Evolutionary conservation across 2,113 vertebrate species (phyloP).

Genomic region (Mystacornis crossleyi): DNA sequence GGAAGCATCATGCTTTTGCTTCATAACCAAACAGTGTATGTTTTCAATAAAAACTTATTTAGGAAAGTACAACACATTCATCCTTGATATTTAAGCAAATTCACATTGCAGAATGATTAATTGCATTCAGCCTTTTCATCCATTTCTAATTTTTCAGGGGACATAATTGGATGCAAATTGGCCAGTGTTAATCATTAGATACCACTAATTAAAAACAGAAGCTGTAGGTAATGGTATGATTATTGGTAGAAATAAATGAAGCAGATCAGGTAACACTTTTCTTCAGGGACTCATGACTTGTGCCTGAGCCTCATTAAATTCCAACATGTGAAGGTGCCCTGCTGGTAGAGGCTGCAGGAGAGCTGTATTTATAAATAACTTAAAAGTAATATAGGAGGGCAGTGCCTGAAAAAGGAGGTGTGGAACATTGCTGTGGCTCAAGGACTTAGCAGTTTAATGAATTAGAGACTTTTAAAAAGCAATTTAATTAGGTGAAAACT

Average conservation of each 20-base stretch:
- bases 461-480: slow-evolving; percentile 63
- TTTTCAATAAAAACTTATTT: slow-evolving; percentile 49
- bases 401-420: slow-evolving; percentile 21
- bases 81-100: slow-evolving; percentile 56
- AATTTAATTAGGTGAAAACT: slow-evolving; percentile 65
- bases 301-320: slow-evolving; percentile 69
- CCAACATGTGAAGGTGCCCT: slow-evolving; percentile 60
- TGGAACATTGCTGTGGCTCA: slow-evolving; percentile 15
- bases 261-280: slow-evolving; percentile 64
- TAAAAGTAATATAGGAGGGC: slow-evolving; percentile 62
- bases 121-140: slow-evolving; percentile 61
- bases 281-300: slow-evolving; percentile 59
- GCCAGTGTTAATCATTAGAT: slow-evolving; percentile 74
- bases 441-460: slow-evolving; percentile 67
- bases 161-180: slow-evolving; percentile 77
- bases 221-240: slow-evolving; percentile 73
- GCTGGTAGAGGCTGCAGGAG: slow-evolving; percentile 40
- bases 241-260: slow-evolving; percentile 77
- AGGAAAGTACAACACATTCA: slow-evolving; percentile 38
- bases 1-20: neutral
- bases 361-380: slow-evolving; percentile 69
- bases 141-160: slow-evolving; percentile 68
- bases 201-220: slow-evolving; percentile 77
- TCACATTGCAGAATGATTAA: slow-evolving; percentile 56
- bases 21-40: neutral